These are phyloP conservation scores for Microcebus murinus DNA, from an alignment of 2,113 vertebrate genomes.

Conservation along the genomic window DNA sequence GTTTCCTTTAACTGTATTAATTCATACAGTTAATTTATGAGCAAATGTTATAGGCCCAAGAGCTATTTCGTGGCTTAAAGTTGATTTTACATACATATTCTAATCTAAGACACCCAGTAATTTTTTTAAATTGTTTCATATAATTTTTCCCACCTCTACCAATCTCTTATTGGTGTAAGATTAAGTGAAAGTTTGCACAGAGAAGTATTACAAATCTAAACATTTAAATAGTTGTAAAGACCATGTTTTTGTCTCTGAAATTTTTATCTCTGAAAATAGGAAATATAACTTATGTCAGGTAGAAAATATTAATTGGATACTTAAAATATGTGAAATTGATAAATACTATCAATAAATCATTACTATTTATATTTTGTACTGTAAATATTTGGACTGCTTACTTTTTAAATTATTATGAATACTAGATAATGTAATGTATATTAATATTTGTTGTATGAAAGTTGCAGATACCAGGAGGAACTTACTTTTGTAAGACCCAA, in stretches of 20 bases:
- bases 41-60: not conserved
- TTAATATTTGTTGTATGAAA: not conserved
- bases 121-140: not conserved
- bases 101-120: not conserved
- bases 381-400: not conserved
- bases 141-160: not conserved
- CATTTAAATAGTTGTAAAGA: not conserved
- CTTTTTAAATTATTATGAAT: not conserved
- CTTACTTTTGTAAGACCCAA: not conserved
- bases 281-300: not conserved
- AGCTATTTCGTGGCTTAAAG: not conserved
- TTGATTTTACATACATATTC: not conserved
- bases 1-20: not conserved
- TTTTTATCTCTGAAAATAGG: not conserved
- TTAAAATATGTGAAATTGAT: not conserved
- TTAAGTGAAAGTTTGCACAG: not conserved
- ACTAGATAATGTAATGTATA: not conserved
- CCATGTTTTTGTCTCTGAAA: not conserved
- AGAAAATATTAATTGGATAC: not conserved
- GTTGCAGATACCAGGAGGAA: not conserved
- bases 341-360: not conserved
- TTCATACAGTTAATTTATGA: not conserved
- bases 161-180: not conserved
- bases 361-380: not conserved
- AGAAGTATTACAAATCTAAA: not conserved